Conservation (phyloP, 2,797 vertebrate species). For the Chiropotes sagulatus region DNA sequence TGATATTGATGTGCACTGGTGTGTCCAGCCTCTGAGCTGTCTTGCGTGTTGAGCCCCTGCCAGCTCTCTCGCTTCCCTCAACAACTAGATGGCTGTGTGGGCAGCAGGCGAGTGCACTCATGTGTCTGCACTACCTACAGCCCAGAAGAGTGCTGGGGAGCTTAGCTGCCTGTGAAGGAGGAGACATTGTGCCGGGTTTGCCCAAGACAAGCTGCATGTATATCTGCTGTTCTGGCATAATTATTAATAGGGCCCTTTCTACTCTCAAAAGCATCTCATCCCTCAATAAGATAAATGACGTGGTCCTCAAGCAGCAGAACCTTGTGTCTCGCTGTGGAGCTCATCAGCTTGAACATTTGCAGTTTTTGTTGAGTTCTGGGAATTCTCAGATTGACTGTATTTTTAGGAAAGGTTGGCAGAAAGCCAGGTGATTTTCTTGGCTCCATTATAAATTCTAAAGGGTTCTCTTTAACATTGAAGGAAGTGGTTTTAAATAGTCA, state of each 20-base stretch:
- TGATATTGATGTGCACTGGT: neutral
- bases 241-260: neutral
- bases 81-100: neutral
- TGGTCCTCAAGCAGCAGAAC: neutral
- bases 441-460: neutral
- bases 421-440: neutral
- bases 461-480: neutral
- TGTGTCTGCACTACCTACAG: neutral
- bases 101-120: fast-evolving
- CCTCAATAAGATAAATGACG: neutral
- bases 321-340: neutral
- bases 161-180: neutral
- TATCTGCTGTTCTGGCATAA: neutral
- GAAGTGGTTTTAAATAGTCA: neutral
- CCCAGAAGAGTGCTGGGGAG: neutral
- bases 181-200: fast-evolving
- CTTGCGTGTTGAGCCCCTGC: fast-evolving
- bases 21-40: neutral
- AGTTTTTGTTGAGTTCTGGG: neutral
- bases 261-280: neutral
- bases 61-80: neutral
- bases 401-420: neutral
- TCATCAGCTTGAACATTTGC: neutral
- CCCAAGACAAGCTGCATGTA: neutral
- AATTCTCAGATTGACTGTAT: neutral